Base-by-base conservation (phyloP, 2,797 vertebrate genomes). In the Melanotaenia boesemani region DNA sequence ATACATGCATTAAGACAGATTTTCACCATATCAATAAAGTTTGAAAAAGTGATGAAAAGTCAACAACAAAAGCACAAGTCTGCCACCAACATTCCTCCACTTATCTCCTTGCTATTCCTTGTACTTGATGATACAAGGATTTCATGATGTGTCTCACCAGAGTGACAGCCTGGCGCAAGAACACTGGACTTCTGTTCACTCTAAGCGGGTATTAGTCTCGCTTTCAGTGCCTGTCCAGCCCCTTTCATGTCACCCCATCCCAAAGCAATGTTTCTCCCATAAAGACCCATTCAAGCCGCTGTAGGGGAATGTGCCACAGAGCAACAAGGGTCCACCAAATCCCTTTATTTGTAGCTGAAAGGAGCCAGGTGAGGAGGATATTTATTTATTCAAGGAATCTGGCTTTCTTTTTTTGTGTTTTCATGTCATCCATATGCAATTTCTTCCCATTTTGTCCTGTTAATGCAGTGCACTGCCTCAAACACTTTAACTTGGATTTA, bases 241-340 rank as follows among this genome's bases (percentile, higher is more conserved):
- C 88, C 84, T 93, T 93, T 94, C 89, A 93, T 92, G 90, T 92
- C 87, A 79, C 85, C 73, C 85, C 86, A 70, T 91, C 81, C 90
- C 83, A 87, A 91, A 92, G 91, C 83, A 56, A 73, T 91, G 90
- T 88, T 92, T 83, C 85, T 82, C 80, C 80, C 78, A 92, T 92
- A 91, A 94, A 93, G 86, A 85, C 80, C 89, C 84, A 91, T 94
- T 94, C 86, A 92, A 74, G 68, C 26, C 64, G 24, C 84, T 82
- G 86, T 79, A 74, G 76, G 86, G 83, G 91, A 91, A 93, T 89
- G 88, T 88, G 89, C 83, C 85, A 87, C 67, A 1, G 85, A 76
- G 82, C 79, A 74, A 90, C 64, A 50, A 88, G 84, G 80, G 48
- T 73, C 69, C 34, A 72, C 74, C 81, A 75, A 91, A 87, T 86